phyloP scores from a whole-genome alignment of 2,888 invertebrate species.

The Drosophila rubida region DNA sequence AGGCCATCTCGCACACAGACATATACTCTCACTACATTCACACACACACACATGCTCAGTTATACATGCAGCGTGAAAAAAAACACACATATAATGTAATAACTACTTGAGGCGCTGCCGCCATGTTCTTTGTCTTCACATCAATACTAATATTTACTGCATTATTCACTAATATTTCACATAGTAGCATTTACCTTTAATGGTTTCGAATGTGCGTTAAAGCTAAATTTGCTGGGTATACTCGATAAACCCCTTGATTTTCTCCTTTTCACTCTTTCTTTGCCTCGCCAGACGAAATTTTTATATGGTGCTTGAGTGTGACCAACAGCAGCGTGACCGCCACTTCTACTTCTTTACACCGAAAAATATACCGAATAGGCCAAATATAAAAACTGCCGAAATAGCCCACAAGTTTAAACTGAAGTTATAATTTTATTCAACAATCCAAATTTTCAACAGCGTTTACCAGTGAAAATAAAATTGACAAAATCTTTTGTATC shows the following conservation, averaged over 20 bases:
- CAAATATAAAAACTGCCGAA: neutral
- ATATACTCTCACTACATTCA: conserved; percentile 23
- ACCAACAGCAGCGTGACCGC: conserved; percentile 15
- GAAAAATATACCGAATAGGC: neutral
- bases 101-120: conserved; percentile 58
- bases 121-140: conserved; percentile 54
- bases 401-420: neutral
- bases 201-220: conserved; percentile 50
- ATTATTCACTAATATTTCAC: neutral
- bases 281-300: conserved; percentile 50
- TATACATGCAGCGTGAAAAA: conserved; percentile 60
- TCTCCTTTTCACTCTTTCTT: conserved; percentile 72
- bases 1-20: conserved; percentile 61
- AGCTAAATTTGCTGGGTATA: conserved; percentile 57
- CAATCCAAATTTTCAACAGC: no score
- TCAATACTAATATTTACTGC: neutral
- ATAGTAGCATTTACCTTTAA: conserved; percentile 49
- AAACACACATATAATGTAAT: conserved; percentile 62
- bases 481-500: no score
- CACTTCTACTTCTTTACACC: neutral
- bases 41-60: conserved; percentile 45
- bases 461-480: no score
- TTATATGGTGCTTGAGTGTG: conserved; percentile 50
- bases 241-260: conserved; percentile 55
- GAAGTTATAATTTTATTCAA: no score